Conservation (phyloP, 2,113 vertebrate species). For the Pangasianodon gigas region DNA sequence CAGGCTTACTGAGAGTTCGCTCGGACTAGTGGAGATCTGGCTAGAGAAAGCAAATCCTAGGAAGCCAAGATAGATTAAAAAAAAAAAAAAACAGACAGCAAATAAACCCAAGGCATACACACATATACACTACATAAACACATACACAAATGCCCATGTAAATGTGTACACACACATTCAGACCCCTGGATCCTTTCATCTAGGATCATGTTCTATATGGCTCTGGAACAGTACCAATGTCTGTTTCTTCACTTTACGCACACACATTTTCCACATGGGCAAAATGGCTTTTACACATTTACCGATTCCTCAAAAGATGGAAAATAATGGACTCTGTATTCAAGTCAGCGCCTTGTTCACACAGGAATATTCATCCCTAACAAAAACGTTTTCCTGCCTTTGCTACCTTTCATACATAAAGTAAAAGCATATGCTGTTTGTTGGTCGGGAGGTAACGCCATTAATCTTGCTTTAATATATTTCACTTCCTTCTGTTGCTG, state of each 20-base stretch:
- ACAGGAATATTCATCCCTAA: conserved; percentile 56
- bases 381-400: conserved; percentile 45
- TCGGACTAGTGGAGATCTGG: conserved; percentile 6
- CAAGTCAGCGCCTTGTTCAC: conserved; percentile 54
- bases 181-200: conserved; percentile 42
- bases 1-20: conserved; percentile 27
- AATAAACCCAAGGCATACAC: conserved; percentile 6
- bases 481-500: conserved; percentile 45
- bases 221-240: conserved; percentile 51
- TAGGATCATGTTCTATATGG: conserved; percentile 61
- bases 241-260: conserved; percentile 58
- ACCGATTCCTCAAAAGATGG: conserved; percentile 54
- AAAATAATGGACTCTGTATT: conserved; percentile 54
- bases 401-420: conserved; percentile 49
- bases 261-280: conserved; percentile 51
- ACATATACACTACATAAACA: conserved; percentile 12
- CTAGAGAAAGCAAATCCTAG: not conserved
- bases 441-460: conserved; percentile 51
- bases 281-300: conserved; percentile 60
- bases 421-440: conserved; percentile 59
- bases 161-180: conserved; percentile 19
- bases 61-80: not conserved
- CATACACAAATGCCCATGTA: conserved; percentile 32
- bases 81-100: not conserved
- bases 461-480: conserved; percentile 51